Base-by-base conservation (phyloP, 2,797 vertebrate genomes). In the Gouania willdenowi region DNA sequence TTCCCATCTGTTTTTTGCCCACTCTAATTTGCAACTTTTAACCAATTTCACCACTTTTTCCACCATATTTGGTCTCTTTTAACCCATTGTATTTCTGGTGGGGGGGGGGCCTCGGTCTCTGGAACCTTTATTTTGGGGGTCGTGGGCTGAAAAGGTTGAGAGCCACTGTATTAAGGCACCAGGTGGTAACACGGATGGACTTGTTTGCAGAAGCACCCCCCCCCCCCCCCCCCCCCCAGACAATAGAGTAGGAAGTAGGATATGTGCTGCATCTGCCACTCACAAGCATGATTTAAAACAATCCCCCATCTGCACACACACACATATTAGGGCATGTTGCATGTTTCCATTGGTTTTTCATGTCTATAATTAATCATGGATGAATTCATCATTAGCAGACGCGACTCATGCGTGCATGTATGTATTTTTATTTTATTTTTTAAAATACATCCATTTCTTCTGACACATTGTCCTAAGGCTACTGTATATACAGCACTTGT, bases 161-260 rank as follows among this genome's bases (percentile, higher is more conserved):
- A n/a, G n/a, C n/a, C n/a, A n/a, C n/a, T n/a, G n/a, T n/a, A n/a
- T n/a, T n/a, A 36, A 50, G 71, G 35, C 45, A 70, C 74, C 80
- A 78, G 78, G 74, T 84, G 76, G 56, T 14, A 50, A 65, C 31
- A 60, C 14, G 47, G 56, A 51, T 37, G 46, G 61, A 68, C 60
- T 60, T 61, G 65, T 71, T 74, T 50, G n/a, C n/a, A 61, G 36
- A 30, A 34, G 37, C 45, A 64, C 57, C 63, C 42, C 63, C 65
- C 72, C 55, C 19, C 31, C 65, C 72, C 55, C 19, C n/a, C n/a
- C n/a, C n/a, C 65, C 72, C 55, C 19, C 31, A 80, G 64, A 82
- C 74, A 82, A 83, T 73, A 53, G 75, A 72, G 43, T 46, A 80
- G 64, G 82, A 74, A 82, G 83, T 73, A 53, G 75, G 72, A 43